These are phyloP conservation scores for Conchocele bisecta DNA, from an alignment of 2,888 invertebrate species.

Conservation along the genomic window DNA sequence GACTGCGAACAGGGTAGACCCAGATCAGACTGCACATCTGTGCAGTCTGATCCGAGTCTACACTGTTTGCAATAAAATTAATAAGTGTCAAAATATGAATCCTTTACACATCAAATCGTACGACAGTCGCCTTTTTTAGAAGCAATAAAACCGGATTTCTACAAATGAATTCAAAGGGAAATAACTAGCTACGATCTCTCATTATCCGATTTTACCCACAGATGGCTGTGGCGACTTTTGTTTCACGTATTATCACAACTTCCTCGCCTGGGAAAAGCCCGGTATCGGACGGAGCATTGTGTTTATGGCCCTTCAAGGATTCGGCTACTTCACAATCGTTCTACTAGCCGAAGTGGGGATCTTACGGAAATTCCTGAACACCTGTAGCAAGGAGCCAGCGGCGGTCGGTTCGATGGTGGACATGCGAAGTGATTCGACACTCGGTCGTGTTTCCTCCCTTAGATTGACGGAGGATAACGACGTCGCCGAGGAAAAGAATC, in stretches of 20 bases:
- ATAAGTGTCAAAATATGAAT: too few species aligned
- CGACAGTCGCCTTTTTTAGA: too few species aligned
- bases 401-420: constrained; percentile 32
- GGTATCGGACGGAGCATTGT: constrained; percentile 88
- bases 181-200: too few species aligned
- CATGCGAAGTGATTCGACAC: constrained; percentile 8
- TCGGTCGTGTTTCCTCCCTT: neutral
- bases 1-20: too few species aligned
- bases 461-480: constrained; percentile 75
- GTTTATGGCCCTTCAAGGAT: constrained; percentile 85
- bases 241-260: constrained; percentile 83
- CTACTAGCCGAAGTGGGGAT: constrained; percentile 85
- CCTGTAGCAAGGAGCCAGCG: constrained; percentile 2
- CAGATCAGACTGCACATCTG: too few species aligned
- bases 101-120: too few species aligned
- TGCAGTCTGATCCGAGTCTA: too few species aligned
- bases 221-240: constrained; percentile 60
- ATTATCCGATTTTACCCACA: too few species aligned
- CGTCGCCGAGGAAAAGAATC: constrained; percentile 79
- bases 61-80: too few species aligned
- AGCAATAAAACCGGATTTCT: too few species aligned
- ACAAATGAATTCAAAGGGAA: too few species aligned
- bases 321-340: constrained; percentile 86
- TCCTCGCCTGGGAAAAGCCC: constrained; percentile 87
- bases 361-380: constrained; percentile 15